Evolutionary conservation across 1,140 invertebrate species (phyloP), one percentile per base, ranked within the genome.

Genomic region (Dendroctonus valens): DNA sequence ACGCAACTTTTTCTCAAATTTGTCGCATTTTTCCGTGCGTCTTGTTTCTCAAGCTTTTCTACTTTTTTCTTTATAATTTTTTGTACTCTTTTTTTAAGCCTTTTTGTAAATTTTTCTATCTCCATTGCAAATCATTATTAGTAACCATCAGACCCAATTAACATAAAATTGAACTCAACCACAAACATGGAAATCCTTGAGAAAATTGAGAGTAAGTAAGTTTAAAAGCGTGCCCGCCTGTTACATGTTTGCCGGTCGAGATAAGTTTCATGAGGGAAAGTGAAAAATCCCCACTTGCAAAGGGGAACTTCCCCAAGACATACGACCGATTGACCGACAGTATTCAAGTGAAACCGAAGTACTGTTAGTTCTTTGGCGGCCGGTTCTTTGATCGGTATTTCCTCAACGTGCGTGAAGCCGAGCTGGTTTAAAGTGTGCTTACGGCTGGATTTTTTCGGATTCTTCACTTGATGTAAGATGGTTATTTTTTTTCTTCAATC

Each of bases 241-340:
- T 52, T 52, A 52, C 55, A 46, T 42, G 40, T 26, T 26, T 12
- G 26, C 42, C 3, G 7, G 12, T 6, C 37, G 8, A 7, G 11
- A 54, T 54, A 5, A 46, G 60, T 48, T 38, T 9, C 15, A 44
- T 63, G 50, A 64, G 59, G 59, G 68, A 69, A 69, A 69, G 68
- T 69, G 59, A 60, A 62, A 48, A 41, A 41, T 64, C 68, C 60
- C 53, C 62, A 46, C 38, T 52, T 53, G 38, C 11, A 41, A 42
- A 41, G n/a, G 41, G 54, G 42, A 60, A 65, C 57, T 59, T 59
- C 53, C 9, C 57, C 54, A 57, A 58, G 66, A 68, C 59, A 51
- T 41, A 63, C 66, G 59, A 68, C 66, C 66, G 66, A 68, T 57
- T 68, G 66, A 68, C 59, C 66, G 66, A 68, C 44, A 58, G 66